Evolutionary conservation across 1,140 invertebrate species (phyloP).

Genomic region (Solen grandis): DNA sequence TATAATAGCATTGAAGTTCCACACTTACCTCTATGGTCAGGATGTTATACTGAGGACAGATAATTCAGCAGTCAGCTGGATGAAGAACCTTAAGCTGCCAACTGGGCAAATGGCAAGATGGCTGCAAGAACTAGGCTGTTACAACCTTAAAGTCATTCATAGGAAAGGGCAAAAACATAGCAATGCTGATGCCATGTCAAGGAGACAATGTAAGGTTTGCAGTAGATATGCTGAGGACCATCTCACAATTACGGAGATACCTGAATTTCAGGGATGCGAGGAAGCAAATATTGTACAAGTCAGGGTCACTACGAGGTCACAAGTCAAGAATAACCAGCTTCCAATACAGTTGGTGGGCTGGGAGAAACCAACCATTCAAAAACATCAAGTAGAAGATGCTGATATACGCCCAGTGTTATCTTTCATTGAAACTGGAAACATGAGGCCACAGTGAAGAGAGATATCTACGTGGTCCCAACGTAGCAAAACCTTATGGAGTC

Average conservation of each 20-base stretch:
- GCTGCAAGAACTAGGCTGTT: constrained; percentile 65
- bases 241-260: too few species aligned
- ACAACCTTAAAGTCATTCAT: constrained; percentile 64
- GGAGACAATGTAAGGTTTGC: constrained; percentile 50
- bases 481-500: constrained; percentile 53
- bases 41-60: constrained; percentile 59
- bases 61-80: constrained; percentile 64
- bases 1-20: constrained; percentile 44
- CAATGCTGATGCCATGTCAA: constrained; percentile 67
- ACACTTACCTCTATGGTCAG: constrained; percentile 59
- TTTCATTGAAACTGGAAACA: too few species aligned
- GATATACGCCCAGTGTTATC: too few species aligned
- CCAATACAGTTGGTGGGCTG: neutral
- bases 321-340: neutral
- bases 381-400: too few species aligned
- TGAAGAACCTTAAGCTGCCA: constrained; percentile 55
- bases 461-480: neutral
- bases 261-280: too few species aligned
- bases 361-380: neutral
- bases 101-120: constrained; percentile 64
- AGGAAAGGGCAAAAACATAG: constrained; percentile 59
- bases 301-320: neutral
- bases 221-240: constrained; percentile 1
- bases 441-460: constrained; percentile 1
- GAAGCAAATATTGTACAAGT: neutral